Percentiles rank a stretch among this genome's conserved stretches.
Evolutionary conservation across 2,888 invertebrate genomes (phyloP).

Genomic region (Polyommatus iphigenia): DNA sequence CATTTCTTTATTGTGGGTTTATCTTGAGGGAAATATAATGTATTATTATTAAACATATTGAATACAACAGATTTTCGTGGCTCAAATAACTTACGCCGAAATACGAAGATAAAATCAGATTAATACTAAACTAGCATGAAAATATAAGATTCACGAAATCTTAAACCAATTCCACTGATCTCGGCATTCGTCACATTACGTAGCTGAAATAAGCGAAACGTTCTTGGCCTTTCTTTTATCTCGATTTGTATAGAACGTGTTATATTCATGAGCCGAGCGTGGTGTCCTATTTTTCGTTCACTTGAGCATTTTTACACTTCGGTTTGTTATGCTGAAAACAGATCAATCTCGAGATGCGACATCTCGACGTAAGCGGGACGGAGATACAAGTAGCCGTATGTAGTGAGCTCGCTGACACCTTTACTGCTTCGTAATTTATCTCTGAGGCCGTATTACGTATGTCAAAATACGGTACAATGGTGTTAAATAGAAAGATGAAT

Average conservation of each 20-base stretch:
- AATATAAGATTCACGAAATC: constrained; percentile 5
- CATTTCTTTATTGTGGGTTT: constrained; percentile 24
- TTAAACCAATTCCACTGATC: neutral
- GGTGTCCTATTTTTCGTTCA: constrained; percentile 28
- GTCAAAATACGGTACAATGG: too few relatives aligned
- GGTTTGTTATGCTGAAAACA: constrained; percentile 24
- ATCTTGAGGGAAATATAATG: constrained; percentile 8
- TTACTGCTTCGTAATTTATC: neutral
- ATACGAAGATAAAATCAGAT: neutral
- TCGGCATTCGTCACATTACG: constrained; percentile 4
- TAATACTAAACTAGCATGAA: constrained; percentile 12
- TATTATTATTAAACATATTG: neutral
- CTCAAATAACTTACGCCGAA: neutral
- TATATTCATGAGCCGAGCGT: constrained; percentile 23
- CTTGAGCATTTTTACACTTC: constrained; percentile 28
- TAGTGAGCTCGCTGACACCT: neutral
- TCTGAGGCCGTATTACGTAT: neutral
- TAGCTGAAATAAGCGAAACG: constrained; percentile 13
- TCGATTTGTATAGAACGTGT: constrained; percentile 23
- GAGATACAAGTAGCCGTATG: neutral
- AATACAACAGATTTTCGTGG: neutral
- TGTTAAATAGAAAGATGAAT: too few relatives aligned
- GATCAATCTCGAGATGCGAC: constrained; percentile 23
- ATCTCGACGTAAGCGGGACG: constrained; percentile 12
- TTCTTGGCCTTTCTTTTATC: constrained; percentile 26